Percentiles rank a stretch among this genome's conserved stretches.
Conservation (phyloP, 2,888 invertebrate species). For the Abrostola triplasia region DNA sequence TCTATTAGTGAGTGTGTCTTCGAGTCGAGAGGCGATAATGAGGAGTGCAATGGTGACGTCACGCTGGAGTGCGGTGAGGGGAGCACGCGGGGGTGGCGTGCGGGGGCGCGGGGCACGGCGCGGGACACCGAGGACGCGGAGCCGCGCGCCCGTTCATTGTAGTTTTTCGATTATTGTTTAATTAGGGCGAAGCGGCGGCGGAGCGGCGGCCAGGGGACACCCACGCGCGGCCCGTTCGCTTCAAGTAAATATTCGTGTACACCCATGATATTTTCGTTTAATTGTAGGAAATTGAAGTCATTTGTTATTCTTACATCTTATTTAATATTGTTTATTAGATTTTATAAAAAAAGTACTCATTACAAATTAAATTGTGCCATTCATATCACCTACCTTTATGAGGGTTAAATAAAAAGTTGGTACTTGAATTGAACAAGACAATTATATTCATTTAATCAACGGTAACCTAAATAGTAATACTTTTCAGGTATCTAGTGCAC, state of each 20-base stretch:
- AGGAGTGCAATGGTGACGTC: constrained; percentile 87
- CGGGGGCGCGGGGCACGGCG: constrained; percentile 58
- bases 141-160: constrained; percentile 88
- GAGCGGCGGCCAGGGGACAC: constrained; percentile 82
- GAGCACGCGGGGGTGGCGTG: constrained; percentile 49
- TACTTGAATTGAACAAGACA: too few species aligned
- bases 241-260: constrained; percentile 39
- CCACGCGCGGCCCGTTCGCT: constrained; percentile 74
- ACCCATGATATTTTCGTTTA: constrained; percentile 17
- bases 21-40: constrained; percentile 84
- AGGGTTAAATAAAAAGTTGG: too few species aligned
- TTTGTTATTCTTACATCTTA: background rate
- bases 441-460: too few species aligned
- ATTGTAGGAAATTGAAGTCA: background rate
- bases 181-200: constrained; percentile 89
- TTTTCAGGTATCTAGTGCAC: too few species aligned
- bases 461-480: too few species aligned
- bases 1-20: constrained; percentile 78
- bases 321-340: too few species aligned
- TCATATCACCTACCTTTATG: too few species aligned
- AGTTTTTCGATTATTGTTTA: constrained; percentile 89
- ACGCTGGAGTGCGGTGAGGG: constrained; percentile 63
- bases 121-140: constrained; percentile 79
- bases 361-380: too few species aligned
- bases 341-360: too few species aligned